Conservation (phyloP, 2,797 vertebrate genomes). For the Hirundo rustica region DNA sequence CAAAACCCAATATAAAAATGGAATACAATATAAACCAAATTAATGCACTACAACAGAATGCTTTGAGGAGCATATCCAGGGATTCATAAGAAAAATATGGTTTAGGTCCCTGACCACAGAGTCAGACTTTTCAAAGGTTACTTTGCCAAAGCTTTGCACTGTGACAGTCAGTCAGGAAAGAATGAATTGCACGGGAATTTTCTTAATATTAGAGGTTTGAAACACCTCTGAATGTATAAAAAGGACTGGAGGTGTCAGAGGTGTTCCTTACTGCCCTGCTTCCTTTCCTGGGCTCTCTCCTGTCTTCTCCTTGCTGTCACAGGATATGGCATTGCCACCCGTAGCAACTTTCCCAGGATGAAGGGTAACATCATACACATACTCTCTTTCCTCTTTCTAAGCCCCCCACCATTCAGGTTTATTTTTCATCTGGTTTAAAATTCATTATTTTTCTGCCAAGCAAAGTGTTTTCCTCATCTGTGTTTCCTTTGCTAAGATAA, state of each 20-base stretch:
- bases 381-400: not conserved
- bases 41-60: too few relatives aligned
- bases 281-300: not conserved
- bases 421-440: not conserved
- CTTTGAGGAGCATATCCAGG: not conserved
- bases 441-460: not conserved
- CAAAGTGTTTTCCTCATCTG: not conserved
- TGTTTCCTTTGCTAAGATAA: not conserved
- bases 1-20: too few relatives aligned
- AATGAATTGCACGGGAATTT: not conserved
- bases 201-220: not conserved
- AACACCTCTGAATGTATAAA: not conserved
- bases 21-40: too few relatives aligned
- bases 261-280: not conserved
- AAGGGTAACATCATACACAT: not conserved
- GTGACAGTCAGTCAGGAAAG: not conserved
- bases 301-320: not conserved
- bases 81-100: not conserved
- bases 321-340: not conserved
- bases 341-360: not conserved
- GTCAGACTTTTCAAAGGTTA: not conserved
- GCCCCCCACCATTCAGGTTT: not conserved
- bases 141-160: not conserved
- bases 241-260: not conserved
- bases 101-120: not conserved